phyloP scores from a whole-genome alignment of 2,113 vertebrate species.

The Raja brachyura region DNA sequence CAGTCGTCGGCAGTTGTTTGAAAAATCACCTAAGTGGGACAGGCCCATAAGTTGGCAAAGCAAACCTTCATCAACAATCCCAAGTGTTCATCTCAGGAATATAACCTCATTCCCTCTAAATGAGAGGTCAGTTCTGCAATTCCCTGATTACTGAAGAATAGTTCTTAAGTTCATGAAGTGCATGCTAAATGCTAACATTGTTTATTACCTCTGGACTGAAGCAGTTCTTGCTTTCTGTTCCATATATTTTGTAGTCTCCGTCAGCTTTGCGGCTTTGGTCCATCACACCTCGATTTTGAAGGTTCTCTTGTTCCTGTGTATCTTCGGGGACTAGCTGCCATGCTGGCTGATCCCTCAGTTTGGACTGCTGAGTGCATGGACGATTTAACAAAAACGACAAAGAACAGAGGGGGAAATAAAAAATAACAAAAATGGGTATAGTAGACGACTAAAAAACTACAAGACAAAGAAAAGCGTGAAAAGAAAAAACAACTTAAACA shows the following conservation, averaged over 20 bases:
- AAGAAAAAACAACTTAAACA: constrained; percentile 84
- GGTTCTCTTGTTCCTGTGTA: constrained; percentile 70
- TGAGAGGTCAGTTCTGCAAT: background rate
- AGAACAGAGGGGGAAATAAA: constrained; percentile 55
- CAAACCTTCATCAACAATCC: background rate
- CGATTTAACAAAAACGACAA: constrained; percentile 64
- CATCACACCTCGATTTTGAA: constrained; percentile 58
- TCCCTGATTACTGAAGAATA: background rate
- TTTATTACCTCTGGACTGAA: constrained; percentile 78
- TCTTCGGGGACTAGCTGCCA: constrained; percentile 79
- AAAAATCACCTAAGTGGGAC: too few species aligned
- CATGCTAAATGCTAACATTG: background rate
- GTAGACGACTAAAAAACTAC: constrained; percentile 64
- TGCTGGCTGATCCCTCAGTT: constrained; percentile 92
- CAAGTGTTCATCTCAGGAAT: background rate
- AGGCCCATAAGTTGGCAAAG: background rate
- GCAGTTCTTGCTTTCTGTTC: constrained; percentile 71
- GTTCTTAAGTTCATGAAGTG: background rate
- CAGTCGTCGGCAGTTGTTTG: too few species aligned
- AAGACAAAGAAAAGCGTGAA: constrained; percentile 83
- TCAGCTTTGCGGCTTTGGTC: constrained; percentile 74
- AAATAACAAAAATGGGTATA: constrained; percentile 58
- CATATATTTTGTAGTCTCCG: constrained; percentile 79
- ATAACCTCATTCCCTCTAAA: background rate
- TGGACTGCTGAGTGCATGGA: constrained; percentile 83